Evolutionary conservation across 2,888 invertebrate species (phyloP), one percentile per base, ranked within the genome.

Genomic region (Omphaloscelis lunosa): DNA sequence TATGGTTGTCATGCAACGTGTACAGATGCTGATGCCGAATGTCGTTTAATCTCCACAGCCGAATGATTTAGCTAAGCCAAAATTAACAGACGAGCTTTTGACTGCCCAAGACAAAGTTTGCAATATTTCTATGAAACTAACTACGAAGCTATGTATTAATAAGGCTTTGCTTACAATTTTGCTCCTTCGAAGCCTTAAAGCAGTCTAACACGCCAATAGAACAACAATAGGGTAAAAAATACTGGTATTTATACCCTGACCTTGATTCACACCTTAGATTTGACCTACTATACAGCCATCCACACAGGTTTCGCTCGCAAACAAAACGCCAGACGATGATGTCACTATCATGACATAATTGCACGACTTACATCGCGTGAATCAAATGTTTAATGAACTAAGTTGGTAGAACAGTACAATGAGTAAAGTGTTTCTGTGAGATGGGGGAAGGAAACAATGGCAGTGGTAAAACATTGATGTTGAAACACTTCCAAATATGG

Each of bases 271-370:
- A 73, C 86, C 77, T 82, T 75, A 58, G 48, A 67, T 66, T 56
- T 70, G 75, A 76, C 72, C 79, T 23, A 76, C 15, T 56, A 53
- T 78, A 85, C 63, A 68, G 62, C 53, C 51, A 39, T 45, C 68
- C 72, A 34, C 78, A 76, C 79, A 82, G 76, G 88, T 82, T 84
- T 82, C 56, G 85, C 51, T 79, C 66, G 61, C 78, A 79, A 83
- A 85, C 76, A 77, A 65, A 48, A 69, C 79, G 58, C 66, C 77
- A 68, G 67, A 65, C 79, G 65, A 67, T 89, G 90, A 90, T 89
- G 85, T 90, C 90, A 90, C 66, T 53, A 61, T 67, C 69, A 70
- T 90, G 86, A 88, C 87, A 89, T 90, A 86, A 88, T 84, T 83
- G 84, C 74, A 29, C 62, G 80, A 66, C 74, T 88, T 83, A 76